These are phyloP conservation scores for Torymus tubicola DNA, from an alignment of 2,888 invertebrate genomes.

Conservation along the genomic window DNA sequence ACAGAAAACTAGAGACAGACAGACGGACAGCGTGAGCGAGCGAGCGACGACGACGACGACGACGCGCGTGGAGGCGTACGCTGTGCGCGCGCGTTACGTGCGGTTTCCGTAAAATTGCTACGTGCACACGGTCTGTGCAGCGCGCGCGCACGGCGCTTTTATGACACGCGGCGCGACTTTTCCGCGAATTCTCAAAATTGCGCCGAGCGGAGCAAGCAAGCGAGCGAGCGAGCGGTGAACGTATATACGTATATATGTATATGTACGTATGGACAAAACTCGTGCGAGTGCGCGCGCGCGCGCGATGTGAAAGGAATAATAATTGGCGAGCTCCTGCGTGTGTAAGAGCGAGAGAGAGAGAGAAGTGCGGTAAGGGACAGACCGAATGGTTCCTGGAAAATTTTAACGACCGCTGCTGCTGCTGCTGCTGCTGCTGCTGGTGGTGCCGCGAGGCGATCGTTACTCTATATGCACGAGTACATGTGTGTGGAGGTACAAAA, in stretches of 20 bases:
- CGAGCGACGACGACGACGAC: slow-evolving; percentile 53
- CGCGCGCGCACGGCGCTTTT: slow-evolving; percentile 44
- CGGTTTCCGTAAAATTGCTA: slow-evolving; percentile 72
- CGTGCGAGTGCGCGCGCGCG: slow-evolving; percentile 22
- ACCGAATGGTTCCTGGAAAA: slow-evolving; percentile 57
- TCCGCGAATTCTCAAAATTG: slow-evolving; percentile 59
- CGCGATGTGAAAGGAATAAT: slow-evolving; percentile 58
- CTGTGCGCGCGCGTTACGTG: slow-evolving; percentile 66
- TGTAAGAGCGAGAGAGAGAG: slow-evolving; percentile 14
- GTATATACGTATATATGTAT: not conserved
- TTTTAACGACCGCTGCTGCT: slow-evolving; percentile 51
- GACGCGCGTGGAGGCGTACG: not conserved
- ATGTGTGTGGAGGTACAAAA: too few species aligned
- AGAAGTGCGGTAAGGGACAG: slow-evolving; percentile 52
- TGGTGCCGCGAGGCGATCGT: slow-evolving; percentile 35
- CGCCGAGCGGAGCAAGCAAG: not conserved
- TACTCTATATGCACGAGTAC: slow-evolving; percentile 37
- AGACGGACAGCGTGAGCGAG: not conserved
- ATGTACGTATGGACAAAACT: slow-evolving; percentile 40
- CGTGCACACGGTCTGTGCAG: slow-evolving; percentile 56
- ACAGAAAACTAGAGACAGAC: not conserved
- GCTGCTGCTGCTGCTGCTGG: slow-evolving; percentile 12
- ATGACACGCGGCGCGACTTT: slow-evolving; percentile 52
- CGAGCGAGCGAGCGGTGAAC: not conserved
- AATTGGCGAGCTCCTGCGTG: slow-evolving; percentile 50